Conservation (phyloP, 2,797 vertebrate genomes). For the Bufotes viridis region DNA sequence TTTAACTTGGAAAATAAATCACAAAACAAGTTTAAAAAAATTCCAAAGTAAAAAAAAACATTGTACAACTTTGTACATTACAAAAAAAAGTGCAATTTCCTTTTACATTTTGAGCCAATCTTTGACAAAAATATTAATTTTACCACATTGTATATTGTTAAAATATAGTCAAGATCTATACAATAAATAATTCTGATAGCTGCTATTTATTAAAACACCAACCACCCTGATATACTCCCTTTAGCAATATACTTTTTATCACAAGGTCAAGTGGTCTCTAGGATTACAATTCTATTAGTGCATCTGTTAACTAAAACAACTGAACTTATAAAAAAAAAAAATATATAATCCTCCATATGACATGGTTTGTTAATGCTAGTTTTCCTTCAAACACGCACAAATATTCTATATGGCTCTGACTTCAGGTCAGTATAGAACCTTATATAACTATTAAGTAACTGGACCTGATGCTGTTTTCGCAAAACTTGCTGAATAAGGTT, state of each 20-base stretch:
- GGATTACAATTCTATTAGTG: not conserved
- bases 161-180: not conserved
- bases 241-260: not conserved
- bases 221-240: not conserved
- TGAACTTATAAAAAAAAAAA: not conserved
- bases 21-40: not conserved
- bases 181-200: not conserved
- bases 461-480: not conserved
- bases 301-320: not conserved
- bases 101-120: not conserved
- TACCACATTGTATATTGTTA: not conserved
- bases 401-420: not conserved
- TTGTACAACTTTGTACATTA: not conserved
- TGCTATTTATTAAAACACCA: not conserved
- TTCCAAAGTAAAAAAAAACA: not conserved
- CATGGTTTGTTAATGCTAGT: not conserved
- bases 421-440: not conserved
- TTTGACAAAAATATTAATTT: not conserved
- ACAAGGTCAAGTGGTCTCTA: not conserved
- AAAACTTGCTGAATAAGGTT: not conserved
- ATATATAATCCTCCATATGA: not conserved
- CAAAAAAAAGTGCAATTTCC: not conserved
- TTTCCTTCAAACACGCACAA: not conserved
- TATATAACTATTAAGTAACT: not conserved
- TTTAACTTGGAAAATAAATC: not conserved